Evolutionary conservation across 2,888 invertebrate genomes (phyloP).

Genomic region (Mythimna vitellina): DNA sequence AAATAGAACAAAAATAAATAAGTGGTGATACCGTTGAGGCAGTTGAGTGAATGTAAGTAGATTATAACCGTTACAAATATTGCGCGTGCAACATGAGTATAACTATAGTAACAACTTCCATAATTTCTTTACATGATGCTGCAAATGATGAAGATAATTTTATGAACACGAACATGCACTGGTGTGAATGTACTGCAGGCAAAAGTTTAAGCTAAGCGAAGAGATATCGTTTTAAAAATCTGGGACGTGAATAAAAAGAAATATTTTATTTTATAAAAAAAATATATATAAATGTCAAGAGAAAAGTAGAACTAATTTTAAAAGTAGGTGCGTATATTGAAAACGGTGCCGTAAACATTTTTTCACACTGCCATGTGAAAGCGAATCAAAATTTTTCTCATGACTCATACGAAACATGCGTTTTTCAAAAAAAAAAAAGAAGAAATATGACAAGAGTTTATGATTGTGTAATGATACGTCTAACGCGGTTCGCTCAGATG

Average conservation of each 20-base stretch:
- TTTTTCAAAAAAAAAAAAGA: conserved; percentile 66
- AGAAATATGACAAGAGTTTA: conserved; percentile 51
- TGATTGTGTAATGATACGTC: conserved; percentile 72
- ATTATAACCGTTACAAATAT: conserved; percentile 52
- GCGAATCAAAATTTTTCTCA: conserved; percentile 66
- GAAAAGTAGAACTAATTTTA: conserved; percentile 39
- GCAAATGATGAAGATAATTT: conserved; percentile 51
- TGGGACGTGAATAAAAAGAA: not conserved
- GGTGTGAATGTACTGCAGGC: conserved; percentile 20
- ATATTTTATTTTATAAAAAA: not conserved
- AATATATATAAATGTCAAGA: conserved; percentile 7
- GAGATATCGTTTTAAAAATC: not conserved
- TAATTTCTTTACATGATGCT: conserved; percentile 49
- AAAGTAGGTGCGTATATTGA: conserved; percentile 40
- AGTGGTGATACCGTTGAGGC: conserved; percentile 48
- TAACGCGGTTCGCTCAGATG: conserved; percentile 68
- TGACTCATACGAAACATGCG: conserved; percentile 61
- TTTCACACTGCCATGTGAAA: conserved; percentile 61
- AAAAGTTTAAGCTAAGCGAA: conserved; percentile 3
- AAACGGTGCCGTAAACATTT: conserved; percentile 44
- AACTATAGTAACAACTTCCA: conserved; percentile 38
- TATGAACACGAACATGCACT: conserved; percentile 39
- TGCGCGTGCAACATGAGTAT: conserved; percentile 46
- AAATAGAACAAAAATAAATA: conserved; percentile 45
- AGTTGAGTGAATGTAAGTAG: conserved; percentile 44